These are phyloP conservation scores for Drosophila pruinosa DNA, from an alignment of 1,140 invertebrate species.

Conservation along the genomic window DNA sequence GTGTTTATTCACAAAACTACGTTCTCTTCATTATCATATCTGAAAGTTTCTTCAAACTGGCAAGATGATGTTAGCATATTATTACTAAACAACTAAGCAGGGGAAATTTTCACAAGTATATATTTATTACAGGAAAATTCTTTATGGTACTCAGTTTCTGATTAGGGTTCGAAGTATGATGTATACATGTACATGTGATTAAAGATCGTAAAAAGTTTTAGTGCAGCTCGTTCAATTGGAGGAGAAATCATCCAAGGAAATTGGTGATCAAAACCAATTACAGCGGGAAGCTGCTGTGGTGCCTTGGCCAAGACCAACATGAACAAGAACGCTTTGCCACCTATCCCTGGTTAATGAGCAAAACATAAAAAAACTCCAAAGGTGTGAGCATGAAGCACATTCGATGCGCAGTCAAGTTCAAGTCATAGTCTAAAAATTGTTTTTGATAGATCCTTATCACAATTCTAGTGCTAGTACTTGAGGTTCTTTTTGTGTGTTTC, in stretches of 20 bases:
- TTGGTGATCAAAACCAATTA: slow-evolving; percentile 38
- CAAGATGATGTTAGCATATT: background rate
- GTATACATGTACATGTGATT: background rate
- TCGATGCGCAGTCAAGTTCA: slow-evolving; percentile 63
- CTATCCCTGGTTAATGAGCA: slow-evolving; percentile 44
- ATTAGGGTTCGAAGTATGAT: slow-evolving; percentile 7
- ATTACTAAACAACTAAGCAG: background rate
- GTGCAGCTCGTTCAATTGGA: background rate
- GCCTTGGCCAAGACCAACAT: background rate
- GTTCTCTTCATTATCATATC: slow-evolving; percentile 21
- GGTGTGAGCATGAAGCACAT: slow-evolving; percentile 57
- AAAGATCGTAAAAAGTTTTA: slow-evolving; percentile 8
- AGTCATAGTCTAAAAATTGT: slow-evolving; percentile 63
- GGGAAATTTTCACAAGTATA: background rate
- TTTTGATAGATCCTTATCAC: slow-evolving; percentile 67
- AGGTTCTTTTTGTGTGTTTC: slow-evolving; percentile 33
- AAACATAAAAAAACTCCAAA: slow-evolving; percentile 36
- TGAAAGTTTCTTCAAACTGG: slow-evolving; percentile 6
- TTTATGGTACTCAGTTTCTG: background rate
- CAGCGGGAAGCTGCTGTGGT: background rate
- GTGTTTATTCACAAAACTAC: background rate
- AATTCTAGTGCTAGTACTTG: slow-evolving; percentile 25
- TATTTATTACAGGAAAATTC: too few species aligned
- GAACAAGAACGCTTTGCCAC: slow-evolving; percentile 12
- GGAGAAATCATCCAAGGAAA: slow-evolving; percentile 6